These are phyloP conservation scores for Myiothlypis coronata DNA, from an alignment of 2,797 vertebrate species.

Conservation along the genomic window DNA sequence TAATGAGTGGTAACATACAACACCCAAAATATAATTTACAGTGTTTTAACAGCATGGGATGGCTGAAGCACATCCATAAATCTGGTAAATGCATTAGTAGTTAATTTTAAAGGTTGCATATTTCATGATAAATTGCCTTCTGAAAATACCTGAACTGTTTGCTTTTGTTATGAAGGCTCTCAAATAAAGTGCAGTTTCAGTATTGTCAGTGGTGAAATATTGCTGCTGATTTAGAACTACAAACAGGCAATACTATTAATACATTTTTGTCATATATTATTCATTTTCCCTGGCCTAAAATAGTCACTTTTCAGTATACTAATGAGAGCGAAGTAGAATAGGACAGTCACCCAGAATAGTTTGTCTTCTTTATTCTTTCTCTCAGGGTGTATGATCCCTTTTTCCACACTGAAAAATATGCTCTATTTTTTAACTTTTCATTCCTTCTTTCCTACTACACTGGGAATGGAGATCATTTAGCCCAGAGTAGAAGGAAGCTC, in stretches of 20 bases:
- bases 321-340: not conserved
- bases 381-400: not conserved
- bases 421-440: not conserved
- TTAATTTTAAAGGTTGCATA: conserved; percentile 44
- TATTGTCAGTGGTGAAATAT: not conserved
- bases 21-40: conserved; percentile 26
- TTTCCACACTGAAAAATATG: not conserved
- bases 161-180: conserved; percentile 25
- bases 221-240: conserved; percentile 13
- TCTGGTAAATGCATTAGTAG: conserved; percentile 27
- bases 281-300: conserved; percentile 1
- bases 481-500: not conserved
- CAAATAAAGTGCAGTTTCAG: conserved; percentile 22
- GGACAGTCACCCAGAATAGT: not conserved
- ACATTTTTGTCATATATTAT: conserved; percentile 9
- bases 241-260: conserved; percentile 29
- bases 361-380: not conserved
- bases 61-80: conserved; percentile 23
- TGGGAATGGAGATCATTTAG: not conserved
- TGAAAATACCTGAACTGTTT: conserved; percentile 41
- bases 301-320: not conserved
- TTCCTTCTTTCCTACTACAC: not conserved
- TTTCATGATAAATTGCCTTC: not conserved
- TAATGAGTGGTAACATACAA: conserved; percentile 14
- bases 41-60: not conserved